phyloP scores from a whole-genome alignment of 2,113 vertebrate species.

The Malurus alboscapulatus region DNA sequence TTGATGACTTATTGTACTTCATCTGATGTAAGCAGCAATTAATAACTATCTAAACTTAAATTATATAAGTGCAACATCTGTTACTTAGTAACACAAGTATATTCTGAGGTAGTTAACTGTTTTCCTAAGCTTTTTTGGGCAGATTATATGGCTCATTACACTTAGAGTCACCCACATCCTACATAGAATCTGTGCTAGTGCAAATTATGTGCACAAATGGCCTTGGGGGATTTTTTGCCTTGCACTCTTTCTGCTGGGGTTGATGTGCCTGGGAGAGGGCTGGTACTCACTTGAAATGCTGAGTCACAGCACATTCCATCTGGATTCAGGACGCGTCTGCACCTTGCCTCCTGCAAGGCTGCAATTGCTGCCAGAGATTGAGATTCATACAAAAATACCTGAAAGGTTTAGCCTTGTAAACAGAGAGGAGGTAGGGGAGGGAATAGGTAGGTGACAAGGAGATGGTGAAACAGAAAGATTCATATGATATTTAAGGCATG shows the following conservation, averaged over 20 bases:
- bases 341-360: neutral
- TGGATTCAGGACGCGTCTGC: fast-evolving
- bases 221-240: neutral
- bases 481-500: neutral
- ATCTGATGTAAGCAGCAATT: slow-evolving; percentile 35
- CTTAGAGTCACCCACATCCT: neutral
- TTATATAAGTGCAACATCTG: slow-evolving; percentile 10
- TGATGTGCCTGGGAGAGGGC: neutral
- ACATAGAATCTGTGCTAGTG: neutral
- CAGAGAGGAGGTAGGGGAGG: neutral
- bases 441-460: neutral
- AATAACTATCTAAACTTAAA: slow-evolving; percentile 55
- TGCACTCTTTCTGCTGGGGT: neutral
- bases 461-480: neutral
- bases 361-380: neutral
- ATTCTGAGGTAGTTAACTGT: slow-evolving; percentile 37
- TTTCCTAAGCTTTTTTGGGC: slow-evolving; percentile 48
- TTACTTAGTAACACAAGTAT: slow-evolving; percentile 69
- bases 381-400: neutral
- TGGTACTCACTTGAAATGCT: neutral
- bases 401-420: neutral
- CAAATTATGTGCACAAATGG: neutral
- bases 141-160: slow-evolving; percentile 49
- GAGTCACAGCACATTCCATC: neutral
- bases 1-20: slow-evolving; percentile 38